A percentile compares a stretch with the other conserved stretches of the same genome.
Conservation (phyloP, 2,888 invertebrate genomes). For the Cheilosia impressa region DNA sequence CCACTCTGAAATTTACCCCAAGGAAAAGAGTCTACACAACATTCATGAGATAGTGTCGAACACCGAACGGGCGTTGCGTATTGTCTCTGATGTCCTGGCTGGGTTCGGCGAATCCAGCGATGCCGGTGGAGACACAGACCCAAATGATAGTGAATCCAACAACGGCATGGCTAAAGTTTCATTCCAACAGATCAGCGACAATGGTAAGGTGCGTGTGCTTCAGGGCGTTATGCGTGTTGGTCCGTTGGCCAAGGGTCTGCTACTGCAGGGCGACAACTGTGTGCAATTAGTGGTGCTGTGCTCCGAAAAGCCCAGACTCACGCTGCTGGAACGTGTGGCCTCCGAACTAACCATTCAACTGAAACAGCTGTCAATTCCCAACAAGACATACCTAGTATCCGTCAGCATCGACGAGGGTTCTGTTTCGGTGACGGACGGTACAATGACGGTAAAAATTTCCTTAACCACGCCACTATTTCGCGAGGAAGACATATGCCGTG, state of each 20-base stretch:
- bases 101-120: conserved; percentile 81
- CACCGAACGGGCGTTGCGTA: conserved; percentile 95
- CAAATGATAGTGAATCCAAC: conserved; percentile 77
- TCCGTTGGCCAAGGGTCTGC: conserved; percentile 91
- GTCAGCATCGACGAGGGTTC: conserved; percentile 92
- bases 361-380: conserved; percentile 87
- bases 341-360: conserved; percentile 91
- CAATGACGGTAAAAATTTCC: conserved; percentile 91
- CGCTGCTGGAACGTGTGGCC: conserved; percentile 92
- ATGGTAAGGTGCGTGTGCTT: conserved; percentile 87
- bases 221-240: conserved; percentile 98
- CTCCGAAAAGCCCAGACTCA: conserved; percentile 94
- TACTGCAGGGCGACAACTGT: conserved; percentile 92
- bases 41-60: conserved; percentile 95
- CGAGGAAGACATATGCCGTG: conserved; percentile 87
- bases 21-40: conserved; percentile 91
- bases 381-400: conserved; percentile 90
- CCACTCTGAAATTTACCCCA: conserved; percentile 95
- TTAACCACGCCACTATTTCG: conserved; percentile 96
- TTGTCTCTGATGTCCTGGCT: conserved; percentile 93
- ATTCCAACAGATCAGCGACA: conserved; percentile 86
- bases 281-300: conserved; percentile 96
- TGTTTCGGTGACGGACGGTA: conserved; percentile 89
- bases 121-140: conserved; percentile 77
- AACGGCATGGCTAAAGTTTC: conserved; percentile 83